Evolutionary conservation across 2,888 invertebrate species (phyloP).

Genomic region (Dysmachus trigonus): DNA sequence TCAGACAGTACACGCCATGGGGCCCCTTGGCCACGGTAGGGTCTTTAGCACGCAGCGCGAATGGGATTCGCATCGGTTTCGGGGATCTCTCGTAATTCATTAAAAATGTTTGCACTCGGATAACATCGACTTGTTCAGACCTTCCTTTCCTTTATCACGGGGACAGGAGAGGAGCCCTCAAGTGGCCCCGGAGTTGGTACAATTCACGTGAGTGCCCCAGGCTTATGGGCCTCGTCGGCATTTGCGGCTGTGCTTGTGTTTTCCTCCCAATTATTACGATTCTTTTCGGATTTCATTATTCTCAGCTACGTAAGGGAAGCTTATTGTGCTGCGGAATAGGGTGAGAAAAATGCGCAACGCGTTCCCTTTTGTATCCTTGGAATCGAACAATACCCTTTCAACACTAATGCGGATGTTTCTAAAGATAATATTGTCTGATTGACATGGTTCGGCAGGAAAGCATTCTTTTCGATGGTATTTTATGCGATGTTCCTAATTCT

Average conservation of each 20-base stretch:
- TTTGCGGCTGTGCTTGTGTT: not conserved
- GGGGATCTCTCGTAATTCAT: slow-evolving; percentile 36
- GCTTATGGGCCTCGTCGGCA: not conserved
- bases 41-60: slow-evolving; percentile 23
- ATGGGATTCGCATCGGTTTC: slow-evolving; percentile 13
- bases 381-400: not conserved
- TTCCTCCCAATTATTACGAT: not conserved
- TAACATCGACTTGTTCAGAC: slow-evolving; percentile 6
- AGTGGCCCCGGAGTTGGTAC: not conserved
- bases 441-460: not conserved
- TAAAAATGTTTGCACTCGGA: slow-evolving; percentile 40
- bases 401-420: not conserved
- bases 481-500: not conserved
- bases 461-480: not conserved
- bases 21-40: not conserved
- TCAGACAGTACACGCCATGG: slow-evolving; percentile 20
- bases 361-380: not conserved
- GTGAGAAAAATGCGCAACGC: not conserved
- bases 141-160: not conserved
- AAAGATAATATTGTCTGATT: not conserved
- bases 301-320: not conserved
- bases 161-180: not conserved
- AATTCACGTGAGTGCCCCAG: not conserved
- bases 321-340: not conserved
- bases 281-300: not conserved